These are phyloP conservation scores for Macrotis lagotis DNA, from an alignment of 2,113 vertebrate species.

Conservation along the genomic window DNA sequence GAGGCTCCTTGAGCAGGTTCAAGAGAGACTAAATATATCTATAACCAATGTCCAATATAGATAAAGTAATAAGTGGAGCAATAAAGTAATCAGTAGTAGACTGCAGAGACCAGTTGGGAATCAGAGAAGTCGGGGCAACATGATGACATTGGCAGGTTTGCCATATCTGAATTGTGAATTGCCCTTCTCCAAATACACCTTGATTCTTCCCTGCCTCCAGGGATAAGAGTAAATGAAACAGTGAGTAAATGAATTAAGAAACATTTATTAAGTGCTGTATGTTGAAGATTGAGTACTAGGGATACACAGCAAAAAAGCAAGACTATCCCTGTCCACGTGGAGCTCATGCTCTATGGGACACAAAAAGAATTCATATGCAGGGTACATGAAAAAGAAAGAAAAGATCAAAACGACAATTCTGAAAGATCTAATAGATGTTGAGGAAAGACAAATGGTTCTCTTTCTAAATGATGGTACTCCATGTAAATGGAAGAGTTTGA, in stretches of 20 bases:
- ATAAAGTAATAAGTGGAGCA: not conserved
- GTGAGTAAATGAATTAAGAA: not conserved
- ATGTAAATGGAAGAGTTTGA: not conserved
- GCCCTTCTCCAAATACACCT: not conserved
- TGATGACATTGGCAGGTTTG: not conserved
- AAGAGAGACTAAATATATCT: not conserved
- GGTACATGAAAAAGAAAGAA: not conserved
- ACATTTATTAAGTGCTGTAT: not conserved
- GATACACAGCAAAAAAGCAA: not conserved
- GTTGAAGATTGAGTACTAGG: not conserved
- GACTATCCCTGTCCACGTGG: not conserved
- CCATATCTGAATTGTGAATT: not conserved
- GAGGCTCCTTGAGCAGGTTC: not conserved
- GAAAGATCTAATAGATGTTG: not conserved
- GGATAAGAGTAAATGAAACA: not conserved
- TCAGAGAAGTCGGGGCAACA: not conserved
- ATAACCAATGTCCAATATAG: not conserved
- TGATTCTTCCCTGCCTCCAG: too few species aligned
- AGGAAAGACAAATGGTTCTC: not conserved
- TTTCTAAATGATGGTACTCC: not conserved
- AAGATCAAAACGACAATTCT: not conserved
- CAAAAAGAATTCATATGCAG: accelerated
- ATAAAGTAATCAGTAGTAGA: too few species aligned
- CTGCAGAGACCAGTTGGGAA: not conserved
- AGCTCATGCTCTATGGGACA: not conserved